These are phyloP conservation scores for Crotalus tigris DNA, from an alignment of 2,113 vertebrate species.

Conservation along the genomic window DNA sequence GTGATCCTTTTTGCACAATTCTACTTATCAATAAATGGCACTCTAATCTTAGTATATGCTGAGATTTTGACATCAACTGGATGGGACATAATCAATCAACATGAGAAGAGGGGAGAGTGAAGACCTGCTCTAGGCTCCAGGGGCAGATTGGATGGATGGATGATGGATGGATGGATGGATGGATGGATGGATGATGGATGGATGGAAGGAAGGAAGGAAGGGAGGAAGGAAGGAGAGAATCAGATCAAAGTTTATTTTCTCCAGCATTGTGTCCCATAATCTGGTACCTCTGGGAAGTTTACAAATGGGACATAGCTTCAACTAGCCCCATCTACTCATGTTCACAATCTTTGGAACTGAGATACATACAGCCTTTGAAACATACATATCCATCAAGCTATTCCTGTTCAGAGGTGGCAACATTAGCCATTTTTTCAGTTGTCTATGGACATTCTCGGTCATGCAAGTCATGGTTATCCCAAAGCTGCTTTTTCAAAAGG, in stretches of 20 bases:
- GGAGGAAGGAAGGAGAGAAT: too few species aligned
- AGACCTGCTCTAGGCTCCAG: not conserved
- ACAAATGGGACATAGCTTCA: too few species aligned
- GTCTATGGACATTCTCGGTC: not conserved
- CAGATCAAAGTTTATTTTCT: too few species aligned
- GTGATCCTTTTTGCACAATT: not conserved
- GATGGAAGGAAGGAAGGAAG: too few species aligned
- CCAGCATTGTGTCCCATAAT: too few species aligned
- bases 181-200: too few species aligned
- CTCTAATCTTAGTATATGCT: not conserved
- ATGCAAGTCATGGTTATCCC: too few species aligned
- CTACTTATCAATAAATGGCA: not conserved
- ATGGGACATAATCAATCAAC: not conserved
- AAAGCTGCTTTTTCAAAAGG: too few species aligned
- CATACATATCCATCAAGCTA: not conserved
- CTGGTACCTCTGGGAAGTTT: too few species aligned
- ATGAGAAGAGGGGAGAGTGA: not conserved
- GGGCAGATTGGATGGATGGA: too few species aligned
- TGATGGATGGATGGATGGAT: too few species aligned
- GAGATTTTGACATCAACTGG: not conserved
- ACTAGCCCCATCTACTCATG: too few species aligned
- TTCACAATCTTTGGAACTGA: not conserved
- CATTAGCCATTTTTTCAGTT: not conserved
- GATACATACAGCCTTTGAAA: not conserved
- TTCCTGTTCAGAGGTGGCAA: not conserved